Base-by-base conservation (phyloP, 2,797 vertebrate genomes). In the Alfaro cultratus region DNA sequence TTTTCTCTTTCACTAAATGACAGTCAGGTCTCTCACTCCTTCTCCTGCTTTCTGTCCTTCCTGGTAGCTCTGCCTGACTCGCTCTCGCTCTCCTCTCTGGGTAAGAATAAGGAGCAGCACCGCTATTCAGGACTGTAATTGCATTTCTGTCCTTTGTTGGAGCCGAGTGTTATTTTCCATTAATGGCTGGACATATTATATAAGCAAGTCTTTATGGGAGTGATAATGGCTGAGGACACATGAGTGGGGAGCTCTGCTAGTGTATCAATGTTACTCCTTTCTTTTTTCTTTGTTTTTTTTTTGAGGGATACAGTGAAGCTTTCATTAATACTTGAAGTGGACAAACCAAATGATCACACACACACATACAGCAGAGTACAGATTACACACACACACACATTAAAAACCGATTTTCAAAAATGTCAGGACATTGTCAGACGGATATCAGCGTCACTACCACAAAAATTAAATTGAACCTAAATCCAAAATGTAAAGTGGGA, bases 121-220 rank as follows among this genome's bases (percentile, higher is more conserved):
- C 85, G 84, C 92, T 85, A 93, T 95, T 95, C 93, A 95, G 85
- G 87, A 78, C 62, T 47, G 90, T 95, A 95, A 96, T 96, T 95
- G 95, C 92, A 93, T 94, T 92, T 94, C 88, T 92, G 88, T 93
- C 88, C 88, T 93, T 94, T 94, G 93, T 94, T 86, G 83, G 86
- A 87, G 87, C 74, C 45, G 82, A 91, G 90, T 94, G 94, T 94
- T 93, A 92, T 95, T 93, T 92, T 92, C 93, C 93, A 92, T 94
- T 94, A 94, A 94, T 92, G 94, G 91, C 77, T 73, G 83, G 88
- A 92, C 90, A 91, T 91, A 91, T 96, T 95, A 95, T 90, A 91
- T 94, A 93, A 95, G 91, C 92, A 82, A 80, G 88, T 95, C 93
- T 95, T 95, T 94, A 92, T 94, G 91, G 86, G 77, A 85, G 81